Evolutionary conservation across 2,797 vertebrate genomes (phyloP).

Genomic region (Garrulus glandarius): DNA sequence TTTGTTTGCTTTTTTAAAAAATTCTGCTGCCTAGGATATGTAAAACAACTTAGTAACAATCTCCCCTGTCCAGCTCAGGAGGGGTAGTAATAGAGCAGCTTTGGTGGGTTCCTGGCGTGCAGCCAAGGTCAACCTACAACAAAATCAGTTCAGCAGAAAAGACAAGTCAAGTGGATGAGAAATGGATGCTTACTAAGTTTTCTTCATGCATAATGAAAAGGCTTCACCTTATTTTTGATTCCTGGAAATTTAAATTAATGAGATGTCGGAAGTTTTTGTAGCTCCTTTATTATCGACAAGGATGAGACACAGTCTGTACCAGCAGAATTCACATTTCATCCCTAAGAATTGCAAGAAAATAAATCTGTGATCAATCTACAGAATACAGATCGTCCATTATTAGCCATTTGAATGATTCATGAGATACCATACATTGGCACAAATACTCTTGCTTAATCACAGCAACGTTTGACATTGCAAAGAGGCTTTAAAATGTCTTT

Average conservation of each 20-base stretch:
- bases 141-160: neutral
- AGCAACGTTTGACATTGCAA: neutral
- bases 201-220: neutral
- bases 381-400: slow-evolving; percentile 35
- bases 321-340: neutral
- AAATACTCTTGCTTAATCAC: neutral
- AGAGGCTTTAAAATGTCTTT: neutral
- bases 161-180: neutral
- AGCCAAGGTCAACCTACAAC: neutral
- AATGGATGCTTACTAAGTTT: neutral
- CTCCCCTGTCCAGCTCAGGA: neutral
- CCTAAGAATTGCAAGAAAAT: neutral
- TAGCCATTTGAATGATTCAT: slow-evolving; percentile 24
- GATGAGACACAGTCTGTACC: neutral
- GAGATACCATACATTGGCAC: neutral
- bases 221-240: slow-evolving; percentile 13
- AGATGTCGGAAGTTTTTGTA: neutral
- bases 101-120: neutral
- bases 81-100: neutral
- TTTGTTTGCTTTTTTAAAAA: neutral
- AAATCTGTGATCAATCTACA: neutral
- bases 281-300: neutral
- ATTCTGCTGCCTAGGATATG: neutral
- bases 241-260: slow-evolving; percentile 36
- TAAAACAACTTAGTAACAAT: neutral